These are phyloP conservation scores for Matsumyia berberina DNA, from an alignment of 2,888 invertebrate species.

Conservation along the genomic window DNA sequence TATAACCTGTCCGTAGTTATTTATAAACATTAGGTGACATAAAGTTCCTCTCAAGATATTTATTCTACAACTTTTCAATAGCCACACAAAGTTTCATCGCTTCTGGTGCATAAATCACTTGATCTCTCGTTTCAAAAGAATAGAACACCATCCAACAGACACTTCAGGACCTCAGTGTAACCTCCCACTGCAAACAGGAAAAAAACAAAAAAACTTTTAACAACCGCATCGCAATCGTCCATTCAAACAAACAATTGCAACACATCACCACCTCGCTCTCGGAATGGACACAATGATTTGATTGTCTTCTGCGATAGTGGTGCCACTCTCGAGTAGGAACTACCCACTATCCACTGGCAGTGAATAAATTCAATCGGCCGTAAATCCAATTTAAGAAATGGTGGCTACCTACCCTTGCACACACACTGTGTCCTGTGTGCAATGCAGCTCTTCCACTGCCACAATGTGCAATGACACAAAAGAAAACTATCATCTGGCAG, in stretches of 20 bases:
- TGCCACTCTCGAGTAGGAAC: constrained; percentile 23
- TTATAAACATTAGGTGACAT: not conserved
- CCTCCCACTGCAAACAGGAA: not conserved
- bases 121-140: constrained; percentile 35
- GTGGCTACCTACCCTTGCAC: constrained; percentile 13
- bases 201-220: constrained; percentile 23
- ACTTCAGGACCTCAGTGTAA: constrained; percentile 20
- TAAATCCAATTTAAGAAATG: constrained; percentile 74
- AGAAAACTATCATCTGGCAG: constrained; percentile 75
- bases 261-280: constrained; percentile 6
- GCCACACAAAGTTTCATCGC: constrained; percentile 2
- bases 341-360: constrained; percentile 32
- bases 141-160: constrained; percentile 40
- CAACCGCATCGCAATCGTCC: constrained; percentile 31
- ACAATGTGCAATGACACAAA: constrained; percentile 74
- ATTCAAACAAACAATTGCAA: constrained; percentile 53
- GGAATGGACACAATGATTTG: constrained; percentile 65
- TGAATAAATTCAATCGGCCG: constrained; percentile 75
- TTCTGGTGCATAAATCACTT: constrained; percentile 48
- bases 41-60: constrained; percentile 6
- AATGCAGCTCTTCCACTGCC: constrained; percentile 17
- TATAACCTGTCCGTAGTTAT: not conserved
- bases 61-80: constrained; percentile 33
- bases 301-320: constrained; percentile 62
- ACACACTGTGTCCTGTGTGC: not conserved